Base-by-base conservation (phyloP, 2,888 invertebrate genomes). In the Agriopis leucophaearia region DNA sequence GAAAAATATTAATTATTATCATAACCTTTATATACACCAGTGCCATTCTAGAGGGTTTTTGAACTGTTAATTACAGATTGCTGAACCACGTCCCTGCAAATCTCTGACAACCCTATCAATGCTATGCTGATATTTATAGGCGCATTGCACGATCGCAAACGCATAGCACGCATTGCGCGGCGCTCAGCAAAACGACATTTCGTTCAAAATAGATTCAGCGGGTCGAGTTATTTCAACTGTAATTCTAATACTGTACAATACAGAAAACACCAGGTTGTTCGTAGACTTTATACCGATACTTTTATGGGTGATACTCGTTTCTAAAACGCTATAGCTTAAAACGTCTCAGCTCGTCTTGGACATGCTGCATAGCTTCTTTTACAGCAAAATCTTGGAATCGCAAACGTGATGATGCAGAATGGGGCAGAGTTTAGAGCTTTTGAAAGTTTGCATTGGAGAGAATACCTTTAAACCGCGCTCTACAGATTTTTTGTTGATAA, bases 131-230 rank as follows among this genome's bases (percentile, higher is more conserved):
- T 54, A 54, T 54, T 45, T 54, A 42, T 48, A 55, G 62, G 18
- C 55, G 58, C 64, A 57, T 57, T 36, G 47, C 62, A 5, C 50
- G 50, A 59, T 59, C 50, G 48, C 59, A 57, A 27, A 55, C 65
- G 65, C 65, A 60, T 60, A 45, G 62, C 66, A 42, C 57, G 59
- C 62, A 66, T 64, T 55, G 57, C 40, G 59, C 57, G 56, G 47
- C 64, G 63, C 63, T 36, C 27, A 48, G 60, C 66, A 55, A 65
- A 66, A 66, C 61, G 69, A 69, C 73, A 71, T 61, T n/a, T 63
- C 42, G 57, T 67, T 65, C 45, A 60, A 73, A 73, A 73, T 73
- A 71, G 71, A 60, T 40, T 13, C 68, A 27, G 64, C 35, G 35
- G 57, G 60, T 54, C 58, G 38, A 47, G 57, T 57, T 61, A 70